These are phyloP conservation scores for Listronotus oregonensis DNA, from an alignment of 1,140 invertebrate species.

Conservation along the genomic window DNA sequence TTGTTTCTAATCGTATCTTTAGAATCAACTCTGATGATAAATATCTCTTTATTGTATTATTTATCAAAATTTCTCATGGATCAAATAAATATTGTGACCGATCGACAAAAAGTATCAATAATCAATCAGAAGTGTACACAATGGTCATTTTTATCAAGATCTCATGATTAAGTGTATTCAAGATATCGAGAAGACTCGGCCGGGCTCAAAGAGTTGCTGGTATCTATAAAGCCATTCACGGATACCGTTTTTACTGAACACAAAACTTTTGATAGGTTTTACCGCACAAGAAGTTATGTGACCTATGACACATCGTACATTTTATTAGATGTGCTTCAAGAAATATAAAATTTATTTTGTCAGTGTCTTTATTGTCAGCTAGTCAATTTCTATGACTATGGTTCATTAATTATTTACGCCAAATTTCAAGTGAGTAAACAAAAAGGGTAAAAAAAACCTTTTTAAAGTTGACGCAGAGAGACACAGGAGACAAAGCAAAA, in stretches of 20 bases:
- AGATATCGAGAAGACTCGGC: not conserved
- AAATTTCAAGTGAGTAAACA: too few species aligned
- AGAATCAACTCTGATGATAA: too few species aligned
- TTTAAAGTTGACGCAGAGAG: too few species aligned
- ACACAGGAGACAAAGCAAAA: too few species aligned
- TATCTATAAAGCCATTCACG: constrained; percentile 1
- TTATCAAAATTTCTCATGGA: too few species aligned
- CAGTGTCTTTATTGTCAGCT: too few species aligned
- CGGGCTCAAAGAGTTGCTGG: not conserved
- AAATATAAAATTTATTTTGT: too few species aligned
- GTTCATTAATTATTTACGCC: too few species aligned
- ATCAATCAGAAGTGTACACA: constrained; percentile 7
- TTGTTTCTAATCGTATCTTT: too few species aligned
- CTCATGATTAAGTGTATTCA: constrained; percentile 2
- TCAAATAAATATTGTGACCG: not conserved
- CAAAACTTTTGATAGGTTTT: constrained; percentile 2
- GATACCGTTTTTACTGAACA: not conserved
- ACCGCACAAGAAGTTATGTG: constrained; percentile 6
- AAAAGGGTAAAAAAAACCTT: too few species aligned
- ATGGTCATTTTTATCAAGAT: constrained; percentile 9
- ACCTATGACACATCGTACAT: not conserved
- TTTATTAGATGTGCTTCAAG: not conserved
- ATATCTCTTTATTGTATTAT: too few species aligned
- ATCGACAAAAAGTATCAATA: constrained; percentile 6
- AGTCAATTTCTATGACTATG: too few species aligned